Base-by-base conservation (phyloP, 2,888 invertebrate species). In the Cerceris rybyensis region DNA sequence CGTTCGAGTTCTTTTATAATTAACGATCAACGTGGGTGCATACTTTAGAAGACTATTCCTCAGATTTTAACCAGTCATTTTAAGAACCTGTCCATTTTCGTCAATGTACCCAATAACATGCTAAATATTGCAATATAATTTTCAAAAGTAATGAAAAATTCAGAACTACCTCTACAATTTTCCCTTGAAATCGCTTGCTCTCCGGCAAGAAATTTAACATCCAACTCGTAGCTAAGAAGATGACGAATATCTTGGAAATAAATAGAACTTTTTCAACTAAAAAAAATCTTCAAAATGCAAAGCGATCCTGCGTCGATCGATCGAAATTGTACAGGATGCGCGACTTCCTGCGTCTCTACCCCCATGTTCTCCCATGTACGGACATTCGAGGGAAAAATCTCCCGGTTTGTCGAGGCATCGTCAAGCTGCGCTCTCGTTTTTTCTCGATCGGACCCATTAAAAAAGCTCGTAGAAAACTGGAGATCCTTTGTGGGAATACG, bases 271-370 rank as follows among this genome's bases (percentile, higher is more conserved):
- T 28, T 28, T 28, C 28, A 4, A 28, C 28, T 28, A 28, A 28
- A 28, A 28, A 28, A 28, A 28, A 28, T 2, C 28, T 28, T 28
- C 28, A 28, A 28, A 28, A 28, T 28, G 28, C 28, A 28, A 28
- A 28, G 28, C 28, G 61, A 49, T 41, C 16, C 52, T 41, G 65
- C 46, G 49, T 42, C 61, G 75, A 80, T 83, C 65, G 72, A 76
- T 77, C 81, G 70, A 28, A 69, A 52, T 70, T 70, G 66, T 72
- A 72, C 87, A 88, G 86, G 85, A 89, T 86, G 84, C 86, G 81
- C 85, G 82, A 85, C 86, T 90, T 88, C 89, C 88, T 86, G 87
- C 81, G 87, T 86, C 87, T 63, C 73, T 71, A 73, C 75, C 78
- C 75, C 76, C 80, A 74, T 72, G 71, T 66, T 70, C 75, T 61